Evolutionary conservation across 2,888 invertebrate species (phyloP).

Genomic region (Sclerodermus sp.): DNA sequence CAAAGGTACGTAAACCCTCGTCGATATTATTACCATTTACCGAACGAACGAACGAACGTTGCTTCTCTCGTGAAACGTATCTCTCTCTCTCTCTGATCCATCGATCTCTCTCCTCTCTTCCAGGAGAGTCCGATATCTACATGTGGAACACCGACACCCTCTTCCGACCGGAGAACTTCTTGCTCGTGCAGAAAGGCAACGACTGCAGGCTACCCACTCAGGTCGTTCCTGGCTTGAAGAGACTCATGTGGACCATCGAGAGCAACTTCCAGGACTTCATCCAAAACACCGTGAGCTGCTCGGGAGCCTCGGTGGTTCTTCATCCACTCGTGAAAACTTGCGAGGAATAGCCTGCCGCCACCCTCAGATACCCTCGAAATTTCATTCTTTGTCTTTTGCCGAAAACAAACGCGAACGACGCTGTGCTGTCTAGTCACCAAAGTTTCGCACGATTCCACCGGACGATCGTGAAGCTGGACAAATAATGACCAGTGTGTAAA

Average conservation of each 20-base stretch:
- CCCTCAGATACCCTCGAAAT: too few relatives aligned
- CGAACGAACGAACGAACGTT: too few relatives aligned
- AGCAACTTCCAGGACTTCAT: slow-evolving; percentile 71
- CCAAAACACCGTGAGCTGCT: slow-evolving; percentile 63
- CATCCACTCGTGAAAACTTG: slow-evolving; percentile 64
- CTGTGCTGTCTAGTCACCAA: too few relatives aligned
- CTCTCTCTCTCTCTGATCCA: not conserved
- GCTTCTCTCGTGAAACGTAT: not conserved
- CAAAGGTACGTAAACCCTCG: slow-evolving; percentile 44
- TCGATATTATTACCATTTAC: too few relatives aligned
- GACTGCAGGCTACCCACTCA: slow-evolving; percentile 66
- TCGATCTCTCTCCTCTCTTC: slow-evolving; percentile 2
- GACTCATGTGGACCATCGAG: slow-evolving; percentile 67
- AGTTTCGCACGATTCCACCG: too few relatives aligned
- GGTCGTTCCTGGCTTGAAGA: slow-evolving; percentile 64
- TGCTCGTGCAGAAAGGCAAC: slow-evolving; percentile 64
- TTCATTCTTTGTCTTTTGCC: too few relatives aligned
- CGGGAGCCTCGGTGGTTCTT: slow-evolving; percentile 65
- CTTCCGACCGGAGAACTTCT: slow-evolving; percentile 62
- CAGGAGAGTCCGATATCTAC: slow-evolving; percentile 65
- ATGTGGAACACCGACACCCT: slow-evolving; percentile 66
- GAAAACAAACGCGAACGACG: too few relatives aligned
- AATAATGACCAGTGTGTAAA: slow-evolving; percentile 32
- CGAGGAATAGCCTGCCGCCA: too few relatives aligned
- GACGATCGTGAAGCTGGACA: slow-evolving; percentile 21